Evolutionary conservation across 2,888 invertebrate species (phyloP).

Genomic region (Caenorhabditis sinica): DNA sequence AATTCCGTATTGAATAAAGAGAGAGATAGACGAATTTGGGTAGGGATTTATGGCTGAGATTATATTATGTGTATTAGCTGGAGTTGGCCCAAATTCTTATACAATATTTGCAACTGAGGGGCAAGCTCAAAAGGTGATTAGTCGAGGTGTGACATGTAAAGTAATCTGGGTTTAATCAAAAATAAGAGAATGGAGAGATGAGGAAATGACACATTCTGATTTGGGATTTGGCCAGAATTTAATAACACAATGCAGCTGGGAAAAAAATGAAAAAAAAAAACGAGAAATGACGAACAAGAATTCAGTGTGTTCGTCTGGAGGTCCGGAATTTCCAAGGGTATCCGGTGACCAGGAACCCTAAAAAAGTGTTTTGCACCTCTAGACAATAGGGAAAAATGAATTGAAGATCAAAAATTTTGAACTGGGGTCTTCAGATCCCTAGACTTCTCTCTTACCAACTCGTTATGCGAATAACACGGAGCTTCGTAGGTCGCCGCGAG

Average conservation of each 20-base stretch:
- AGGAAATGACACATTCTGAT: conserved; percentile 10
- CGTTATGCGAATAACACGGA: too few species aligned
- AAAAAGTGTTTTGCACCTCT: too few species aligned
- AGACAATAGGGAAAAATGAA: too few species aligned
- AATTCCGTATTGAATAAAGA: conserved; percentile 33
- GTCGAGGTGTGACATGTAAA: conserved; percentile 15
- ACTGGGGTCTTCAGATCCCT: too few species aligned
- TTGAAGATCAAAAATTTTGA: too few species aligned
- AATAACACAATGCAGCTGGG: conserved; percentile 3
- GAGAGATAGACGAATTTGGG: conserved; percentile 25
- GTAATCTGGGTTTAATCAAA: conserved; percentile 19
- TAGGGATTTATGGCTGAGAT: conserved; percentile 30
- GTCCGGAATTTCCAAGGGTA: too few species aligned
- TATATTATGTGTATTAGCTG: background rate
- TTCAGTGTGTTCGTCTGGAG: background rate
- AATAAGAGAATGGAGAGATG: background rate
- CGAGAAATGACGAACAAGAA: background rate
- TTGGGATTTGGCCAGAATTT: conserved; percentile 21
- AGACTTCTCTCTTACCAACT: too few species aligned
- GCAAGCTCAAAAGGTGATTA: conserved; percentile 4
- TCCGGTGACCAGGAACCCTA: too few species aligned
- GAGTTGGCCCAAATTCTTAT: too few species aligned
- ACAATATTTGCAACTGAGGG: conserved; percentile 15
- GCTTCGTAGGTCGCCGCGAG: too few species aligned
- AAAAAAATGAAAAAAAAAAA: background rate